Evolutionary conservation across 1,140 invertebrate genomes (phyloP).

Genomic region (Cydia splendana): DNA sequence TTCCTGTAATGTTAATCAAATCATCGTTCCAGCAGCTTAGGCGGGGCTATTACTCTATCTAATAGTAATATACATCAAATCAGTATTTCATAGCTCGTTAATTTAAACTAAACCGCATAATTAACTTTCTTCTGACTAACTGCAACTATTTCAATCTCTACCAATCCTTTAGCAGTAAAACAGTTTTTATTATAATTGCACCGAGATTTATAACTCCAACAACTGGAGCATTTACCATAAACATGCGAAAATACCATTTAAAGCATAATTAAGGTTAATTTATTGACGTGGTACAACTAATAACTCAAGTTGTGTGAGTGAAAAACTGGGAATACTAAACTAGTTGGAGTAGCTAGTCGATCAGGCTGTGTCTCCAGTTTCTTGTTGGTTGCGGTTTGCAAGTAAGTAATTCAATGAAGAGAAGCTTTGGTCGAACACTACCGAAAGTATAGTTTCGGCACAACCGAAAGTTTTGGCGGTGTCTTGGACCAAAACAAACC

Average conservation of each 20-base stretch:
- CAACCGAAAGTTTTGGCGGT: too few species aligned
- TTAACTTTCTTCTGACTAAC: not conserved
- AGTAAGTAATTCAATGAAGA: too few species aligned
- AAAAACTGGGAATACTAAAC: conserved; percentile 2
- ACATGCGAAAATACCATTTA: conserved; percentile 24
- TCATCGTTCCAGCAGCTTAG: not conserved
- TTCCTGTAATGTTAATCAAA: not conserved
- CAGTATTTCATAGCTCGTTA: not conserved
- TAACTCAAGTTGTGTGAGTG: not conserved
- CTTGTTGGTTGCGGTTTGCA: too few species aligned
- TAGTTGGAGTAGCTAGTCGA: not conserved
- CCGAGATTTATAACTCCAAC: not conserved
- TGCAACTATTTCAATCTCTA: not conserved
- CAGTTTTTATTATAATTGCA: conserved; percentile 14
- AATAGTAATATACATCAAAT: conserved; percentile 3
- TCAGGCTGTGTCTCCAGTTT: not conserved
- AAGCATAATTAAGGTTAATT: conserved; percentile 28
- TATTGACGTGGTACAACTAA: conserved; percentile 20
- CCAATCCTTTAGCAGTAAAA: not conserved
- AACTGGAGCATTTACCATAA: conserved; percentile 24
- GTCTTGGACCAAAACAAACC: too few species aligned
- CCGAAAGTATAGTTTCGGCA: too few species aligned
- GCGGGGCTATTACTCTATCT: not conserved
- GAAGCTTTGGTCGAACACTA: too few species aligned
- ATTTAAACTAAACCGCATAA: conserved; percentile 1